Conservation (phyloP, 2,888 invertebrate species). For the Caenorhabditis sp. region DNA sequence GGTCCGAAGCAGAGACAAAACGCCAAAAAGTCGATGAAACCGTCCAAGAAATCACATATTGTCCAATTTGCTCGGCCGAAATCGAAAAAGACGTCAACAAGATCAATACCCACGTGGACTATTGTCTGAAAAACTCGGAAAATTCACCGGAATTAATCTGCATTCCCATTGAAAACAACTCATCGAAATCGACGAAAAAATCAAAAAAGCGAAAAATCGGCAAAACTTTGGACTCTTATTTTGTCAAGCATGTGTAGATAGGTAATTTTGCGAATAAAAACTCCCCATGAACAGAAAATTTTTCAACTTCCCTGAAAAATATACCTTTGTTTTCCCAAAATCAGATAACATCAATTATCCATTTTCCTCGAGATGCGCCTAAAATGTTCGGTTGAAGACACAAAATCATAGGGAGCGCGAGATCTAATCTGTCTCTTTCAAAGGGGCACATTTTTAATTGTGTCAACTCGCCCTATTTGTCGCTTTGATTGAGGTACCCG, state of each 20-base stretch:
- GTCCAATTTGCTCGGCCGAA: constrained; percentile 39
- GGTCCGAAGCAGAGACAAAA: constrained; percentile 24
- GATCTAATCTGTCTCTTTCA: background rate
- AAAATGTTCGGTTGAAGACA: background rate
- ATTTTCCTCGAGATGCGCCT: background rate
- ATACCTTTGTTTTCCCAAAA: background rate
- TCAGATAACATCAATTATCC: background rate
- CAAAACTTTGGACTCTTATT: background rate
- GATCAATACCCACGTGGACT: constrained; percentile 49
- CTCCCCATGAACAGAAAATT: background rate
- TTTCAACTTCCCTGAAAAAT: background rate
- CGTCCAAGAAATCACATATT: constrained; percentile 12
- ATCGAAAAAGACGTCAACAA: constrained; percentile 17
- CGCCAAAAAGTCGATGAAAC: constrained; percentile 15
- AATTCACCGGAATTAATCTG: constrained; percentile 27
- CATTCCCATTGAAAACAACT: background rate
- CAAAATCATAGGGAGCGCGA: background rate
- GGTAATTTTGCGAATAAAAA: background rate
- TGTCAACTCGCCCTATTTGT: background rate
- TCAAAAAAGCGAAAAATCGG: background rate
- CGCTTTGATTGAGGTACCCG: constrained; percentile 2
- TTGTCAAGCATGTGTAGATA: background rate
- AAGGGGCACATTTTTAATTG: background rate
- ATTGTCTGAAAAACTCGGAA: constrained; percentile 22
- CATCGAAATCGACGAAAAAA: background rate